Base-by-base conservation (phyloP, 1,140 invertebrate species). In the Heliothis virescens region DNA sequence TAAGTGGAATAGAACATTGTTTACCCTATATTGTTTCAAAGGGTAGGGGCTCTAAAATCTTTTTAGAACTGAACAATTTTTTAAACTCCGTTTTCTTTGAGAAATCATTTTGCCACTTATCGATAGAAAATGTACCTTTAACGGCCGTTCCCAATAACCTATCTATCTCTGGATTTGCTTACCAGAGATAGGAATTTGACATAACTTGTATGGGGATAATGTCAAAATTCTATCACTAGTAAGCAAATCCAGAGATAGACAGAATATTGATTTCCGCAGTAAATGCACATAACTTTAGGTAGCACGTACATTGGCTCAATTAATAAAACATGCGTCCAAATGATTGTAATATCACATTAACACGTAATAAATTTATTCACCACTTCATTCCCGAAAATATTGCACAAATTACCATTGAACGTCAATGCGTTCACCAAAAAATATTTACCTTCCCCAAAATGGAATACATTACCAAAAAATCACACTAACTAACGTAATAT, bases 1-100 rank as follows among this genome's bases (percentile, higher is more conserved):
- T 87, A 86, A 87, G 85, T 89, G 85, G 81, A 83, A 83, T 79
- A 86, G 81, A 69, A 77, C 65, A 72, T 83, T 87, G 41, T 77
- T 71, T 78, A 79, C 79, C 52, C 59, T 63, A 63, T 21, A 63
- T 50, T 52, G 47, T 48, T 65, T 11, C 55, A 50, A 26, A 18
- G 18, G 73, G 80, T 79, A 9, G 34, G 69, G 52, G 55, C 79
- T 67, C 41, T 62, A 62, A 62, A 26, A 62, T 62, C 57, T 9
- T 41, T 41, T 41, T 41, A 41, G 5, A 13, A 18, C 12, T 62
- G 59, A 62, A 62, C 59, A 13, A 21, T 57, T 57, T 57, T 18
- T 18, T 10, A 57, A 1, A 16, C 55, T 10, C 16, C 7, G 16
- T 0, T 21, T 57, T 21, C 55, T 21, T 2, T 11, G 10, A 57